Conservation (phyloP, 2,797 vertebrate species). For the Tachyglossus aculeatus region DNA sequence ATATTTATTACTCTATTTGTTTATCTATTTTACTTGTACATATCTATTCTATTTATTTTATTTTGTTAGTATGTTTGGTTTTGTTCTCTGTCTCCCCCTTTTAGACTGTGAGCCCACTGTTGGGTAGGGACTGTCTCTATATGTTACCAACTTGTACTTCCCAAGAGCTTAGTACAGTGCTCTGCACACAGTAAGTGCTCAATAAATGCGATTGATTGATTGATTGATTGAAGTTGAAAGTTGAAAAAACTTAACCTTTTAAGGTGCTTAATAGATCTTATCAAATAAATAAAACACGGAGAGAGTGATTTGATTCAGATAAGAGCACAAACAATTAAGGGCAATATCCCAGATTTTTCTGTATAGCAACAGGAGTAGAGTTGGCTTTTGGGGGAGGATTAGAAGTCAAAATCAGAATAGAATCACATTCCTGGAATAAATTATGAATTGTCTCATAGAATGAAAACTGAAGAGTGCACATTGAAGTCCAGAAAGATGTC, state of each 20-base stretch:
- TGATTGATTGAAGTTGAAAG: constrained; percentile 58
- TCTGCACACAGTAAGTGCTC: too few species aligned
- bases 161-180: too few species aligned
- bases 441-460: constrained; percentile 61
- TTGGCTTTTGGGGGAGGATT: neutral
- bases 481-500: constrained; percentile 49
- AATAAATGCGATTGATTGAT: too few species aligned
- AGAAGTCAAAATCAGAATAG: neutral
- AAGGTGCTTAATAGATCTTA: constrained; percentile 46
- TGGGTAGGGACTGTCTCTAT: too few species aligned
- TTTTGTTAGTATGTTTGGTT: too few species aligned
- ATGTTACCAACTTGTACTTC: too few species aligned
- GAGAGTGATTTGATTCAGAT: constrained; percentile 46
- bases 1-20: too few species aligned
- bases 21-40: too few species aligned
- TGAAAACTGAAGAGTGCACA: constrained; percentile 60
- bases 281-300: too few species aligned
- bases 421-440: constrained; percentile 60
- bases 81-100: too few species aligned
- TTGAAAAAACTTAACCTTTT: constrained; percentile 52
- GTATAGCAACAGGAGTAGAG: neutral
- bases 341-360: constrained; percentile 25
- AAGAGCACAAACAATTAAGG: constrained; percentile 44
- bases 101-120: too few species aligned
- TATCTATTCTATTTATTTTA: too few species aligned